These are phyloP conservation scores for Rachycentron canadum DNA, from an alignment of 2,797 vertebrate species.

Conservation along the genomic window DNA sequence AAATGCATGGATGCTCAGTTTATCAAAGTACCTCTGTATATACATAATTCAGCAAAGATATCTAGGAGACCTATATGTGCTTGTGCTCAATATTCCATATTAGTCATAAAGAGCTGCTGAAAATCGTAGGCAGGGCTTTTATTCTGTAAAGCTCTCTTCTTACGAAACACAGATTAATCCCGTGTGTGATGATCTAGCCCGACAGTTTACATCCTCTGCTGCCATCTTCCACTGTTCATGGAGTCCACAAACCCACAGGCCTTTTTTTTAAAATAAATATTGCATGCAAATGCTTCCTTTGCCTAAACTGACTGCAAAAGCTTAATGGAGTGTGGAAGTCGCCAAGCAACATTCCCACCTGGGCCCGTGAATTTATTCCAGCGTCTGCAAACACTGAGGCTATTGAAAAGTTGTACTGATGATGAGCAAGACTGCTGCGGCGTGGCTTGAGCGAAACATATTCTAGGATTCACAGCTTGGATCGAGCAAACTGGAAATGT, in stretches of 20 bases:
- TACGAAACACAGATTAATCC: conserved; percentile 70
- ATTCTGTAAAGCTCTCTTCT: conserved; percentile 44
- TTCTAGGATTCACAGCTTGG: conserved; percentile 45
- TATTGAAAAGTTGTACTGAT: conserved; percentile 53
- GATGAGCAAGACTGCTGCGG: conserved; percentile 47
- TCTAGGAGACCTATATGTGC: conserved; percentile 58
- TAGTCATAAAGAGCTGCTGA: conserved; percentile 59
- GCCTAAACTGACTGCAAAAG: conserved; percentile 68
- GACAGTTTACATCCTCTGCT: conserved; percentile 63
- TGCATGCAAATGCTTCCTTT: conserved; percentile 68
- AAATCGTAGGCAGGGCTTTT: conserved; percentile 61
- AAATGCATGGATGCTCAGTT: conserved; percentile 44
- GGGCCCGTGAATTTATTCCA: conserved; percentile 59
- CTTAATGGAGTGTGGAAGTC: conserved; percentile 73
- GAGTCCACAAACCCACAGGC: conserved; percentile 56
- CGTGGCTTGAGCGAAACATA: conserved; percentile 51
- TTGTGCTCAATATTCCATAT: conserved; percentile 65
- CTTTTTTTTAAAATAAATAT: conserved; percentile 61
- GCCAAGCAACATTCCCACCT: conserved; percentile 65
- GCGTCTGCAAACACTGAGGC: conserved; percentile 36
- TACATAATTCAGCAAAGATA: conserved; percentile 74
- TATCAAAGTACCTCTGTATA: conserved; percentile 44
- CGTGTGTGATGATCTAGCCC: conserved; percentile 66
- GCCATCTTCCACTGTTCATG: conserved; percentile 57
- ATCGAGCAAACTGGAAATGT: conserved; percentile 33